Percentiles rank a stretch among this genome's conserved stretches.
Conservation (phyloP, 1,140 invertebrate genomes). For the Pseudomyrmex concolor region DNA sequence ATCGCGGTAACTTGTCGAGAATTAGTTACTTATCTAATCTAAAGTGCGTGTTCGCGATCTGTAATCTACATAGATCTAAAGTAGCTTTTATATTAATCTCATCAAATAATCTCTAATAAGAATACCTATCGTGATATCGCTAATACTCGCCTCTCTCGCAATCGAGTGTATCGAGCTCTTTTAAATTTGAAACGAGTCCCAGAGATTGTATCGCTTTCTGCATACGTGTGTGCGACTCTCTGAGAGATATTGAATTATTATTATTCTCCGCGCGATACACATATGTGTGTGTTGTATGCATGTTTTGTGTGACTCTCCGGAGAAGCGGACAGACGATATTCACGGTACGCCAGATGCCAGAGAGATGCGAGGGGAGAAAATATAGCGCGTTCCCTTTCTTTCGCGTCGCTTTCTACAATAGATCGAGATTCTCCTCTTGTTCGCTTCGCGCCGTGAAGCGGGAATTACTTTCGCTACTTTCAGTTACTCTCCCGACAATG, state of each 20-base stretch:
- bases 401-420: constrained; percentile 59
- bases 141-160: not conserved
- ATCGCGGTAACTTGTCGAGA: not conserved
- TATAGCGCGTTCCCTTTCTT: constrained; percentile 43
- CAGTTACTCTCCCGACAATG: constrained; percentile 58
- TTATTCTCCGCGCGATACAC: constrained; percentile 6
- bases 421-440: constrained; percentile 63
- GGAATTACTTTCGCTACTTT: constrained; percentile 74
- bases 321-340: constrained; percentile 24
- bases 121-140: constrained; percentile 3
- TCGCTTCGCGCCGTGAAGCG: constrained; percentile 1
- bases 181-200: not conserved
- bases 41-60: not conserved
- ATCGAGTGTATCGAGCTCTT: not conserved
- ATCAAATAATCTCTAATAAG: not conserved
- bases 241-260: constrained; percentile 31
- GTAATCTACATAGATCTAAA: not conserved
- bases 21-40: not conserved
- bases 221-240: too few species aligned
- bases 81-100: not conserved
- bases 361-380: not conserved
- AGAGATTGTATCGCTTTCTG: not conserved
- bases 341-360: not conserved
- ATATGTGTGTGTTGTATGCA: too few species aligned
- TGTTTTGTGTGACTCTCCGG: not conserved